Evolutionary conservation across 2,888 invertebrate genomes (phyloP).

Genomic region (Seladonia tumulorum): DNA sequence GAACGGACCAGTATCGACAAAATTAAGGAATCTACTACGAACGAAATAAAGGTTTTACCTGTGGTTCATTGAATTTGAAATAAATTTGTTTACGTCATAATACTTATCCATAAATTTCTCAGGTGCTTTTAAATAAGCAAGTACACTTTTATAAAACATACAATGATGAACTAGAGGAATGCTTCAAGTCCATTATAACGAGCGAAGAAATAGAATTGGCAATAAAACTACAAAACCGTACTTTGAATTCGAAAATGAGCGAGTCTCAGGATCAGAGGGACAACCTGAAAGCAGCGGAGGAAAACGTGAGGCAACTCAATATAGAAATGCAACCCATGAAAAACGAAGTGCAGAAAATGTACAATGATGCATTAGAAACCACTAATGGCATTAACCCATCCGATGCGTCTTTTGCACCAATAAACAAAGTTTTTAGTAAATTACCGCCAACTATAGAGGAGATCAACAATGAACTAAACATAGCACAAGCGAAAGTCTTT

Average conservation of each 20-base stretch:
- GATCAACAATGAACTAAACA: constrained; percentile 86
- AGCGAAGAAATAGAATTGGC: constrained; percentile 75
- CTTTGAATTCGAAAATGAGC: constrained; percentile 76
- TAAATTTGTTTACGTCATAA: not conserved
- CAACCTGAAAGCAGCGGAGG: constrained; percentile 78
- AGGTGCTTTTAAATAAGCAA: constrained; percentile 75
- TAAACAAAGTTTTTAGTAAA: constrained; percentile 76
- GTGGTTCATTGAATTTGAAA: not conserved
- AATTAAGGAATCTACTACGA: constrained; percentile 71
- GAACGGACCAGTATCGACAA: constrained; percentile 77
- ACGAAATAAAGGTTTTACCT: constrained; percentile 73
- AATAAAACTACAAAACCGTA: constrained; percentile 67
- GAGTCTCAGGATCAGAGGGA: constrained; percentile 74
- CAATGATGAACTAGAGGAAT: constrained; percentile 75
- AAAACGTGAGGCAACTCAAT: constrained; percentile 77
- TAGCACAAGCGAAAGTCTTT: constrained; percentile 87
- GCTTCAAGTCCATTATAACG: constrained; percentile 72
- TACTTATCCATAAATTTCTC: constrained; percentile 28
- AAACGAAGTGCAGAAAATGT: constrained; percentile 85
- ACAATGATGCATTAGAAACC: constrained; percentile 85
- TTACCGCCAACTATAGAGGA: constrained; percentile 86
- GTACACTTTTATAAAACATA: constrained; percentile 75
- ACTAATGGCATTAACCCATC: constrained; percentile 87
- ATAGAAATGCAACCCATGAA: constrained; percentile 80
- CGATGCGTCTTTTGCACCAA: constrained; percentile 85